These are phyloP conservation scores for Physocephala rufipes DNA, from an alignment of 2,888 invertebrate genomes.

Conservation along the genomic window DNA sequence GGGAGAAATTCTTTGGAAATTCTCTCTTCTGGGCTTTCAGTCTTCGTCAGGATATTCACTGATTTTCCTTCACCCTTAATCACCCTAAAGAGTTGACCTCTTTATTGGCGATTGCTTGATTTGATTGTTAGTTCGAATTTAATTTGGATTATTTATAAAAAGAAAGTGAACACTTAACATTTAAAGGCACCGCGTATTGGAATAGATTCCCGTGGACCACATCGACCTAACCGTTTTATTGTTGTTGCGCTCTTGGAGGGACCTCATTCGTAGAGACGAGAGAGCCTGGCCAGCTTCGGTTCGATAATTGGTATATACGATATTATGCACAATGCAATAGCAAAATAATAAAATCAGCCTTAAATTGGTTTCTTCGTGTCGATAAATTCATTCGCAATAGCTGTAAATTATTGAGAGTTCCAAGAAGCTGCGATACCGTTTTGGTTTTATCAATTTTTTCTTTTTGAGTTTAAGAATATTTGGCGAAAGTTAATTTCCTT, in stretches of 20 bases:
- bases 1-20: background rate
- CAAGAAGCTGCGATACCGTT: too few relatives aligned
- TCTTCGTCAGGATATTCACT: background rate
- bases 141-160: conserved; percentile 31
- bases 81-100: background rate
- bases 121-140: conserved; percentile 33
- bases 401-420: too few relatives aligned
- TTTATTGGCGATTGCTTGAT: conserved; percentile 36
- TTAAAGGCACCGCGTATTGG: background rate
- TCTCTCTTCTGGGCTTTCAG: background rate
- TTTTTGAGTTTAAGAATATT: too few relatives aligned
- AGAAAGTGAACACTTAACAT: background rate
- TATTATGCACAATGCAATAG: conserved; percentile 65
- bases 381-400: too few relatives aligned
- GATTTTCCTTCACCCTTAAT: background rate
- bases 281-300: background rate
- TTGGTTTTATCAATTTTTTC: too few relatives aligned
- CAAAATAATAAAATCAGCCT: conserved; percentile 65
- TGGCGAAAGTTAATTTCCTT: too few relatives aligned
- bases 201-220: too few relatives aligned
- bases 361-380: conserved; percentile 45
- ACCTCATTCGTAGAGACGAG: background rate
- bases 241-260: too few relatives aligned
- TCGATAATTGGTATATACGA: conserved; percentile 48
- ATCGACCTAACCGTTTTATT: too few relatives aligned